Evolutionary conservation across 2,113 vertebrate genomes (phyloP).

Genomic region (Cyanoliseus patagonus): DNA sequence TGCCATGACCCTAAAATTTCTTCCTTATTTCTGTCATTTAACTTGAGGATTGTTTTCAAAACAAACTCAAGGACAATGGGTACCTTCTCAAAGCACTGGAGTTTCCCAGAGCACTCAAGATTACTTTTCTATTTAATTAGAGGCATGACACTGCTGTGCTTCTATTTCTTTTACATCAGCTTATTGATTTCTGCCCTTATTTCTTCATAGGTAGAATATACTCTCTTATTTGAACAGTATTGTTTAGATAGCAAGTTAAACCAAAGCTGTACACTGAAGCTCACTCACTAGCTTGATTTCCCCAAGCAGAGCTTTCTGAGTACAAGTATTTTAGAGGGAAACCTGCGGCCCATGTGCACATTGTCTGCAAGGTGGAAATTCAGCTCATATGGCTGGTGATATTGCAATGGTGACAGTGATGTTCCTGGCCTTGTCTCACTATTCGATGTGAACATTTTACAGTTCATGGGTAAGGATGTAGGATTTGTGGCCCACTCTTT

Average conservation of each 20-base stretch:
- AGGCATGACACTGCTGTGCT: background rate
- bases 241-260: background rate
- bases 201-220: background rate
- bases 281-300: background rate
- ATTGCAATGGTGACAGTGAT: background rate
- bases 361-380: background rate
- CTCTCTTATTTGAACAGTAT: background rate
- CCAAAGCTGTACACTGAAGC: background rate
- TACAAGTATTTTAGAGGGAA: background rate
- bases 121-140: background rate
- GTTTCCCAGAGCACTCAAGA: background rate
- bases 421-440: background rate
- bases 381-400: accelerated
- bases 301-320: background rate
- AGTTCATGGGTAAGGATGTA: background rate
- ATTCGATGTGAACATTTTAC: background rate
- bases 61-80: background rate
- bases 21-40: background rate
- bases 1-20: background rate
- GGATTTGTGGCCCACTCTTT: background rate
- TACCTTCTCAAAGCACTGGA: background rate
- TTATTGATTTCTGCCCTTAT: background rate
- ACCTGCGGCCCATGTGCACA: background rate
- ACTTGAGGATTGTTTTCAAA: background rate
- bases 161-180: background rate